Base-by-base conservation (phyloP, 1,140 invertebrate species). In the Lordiphosa collinella region DNA sequence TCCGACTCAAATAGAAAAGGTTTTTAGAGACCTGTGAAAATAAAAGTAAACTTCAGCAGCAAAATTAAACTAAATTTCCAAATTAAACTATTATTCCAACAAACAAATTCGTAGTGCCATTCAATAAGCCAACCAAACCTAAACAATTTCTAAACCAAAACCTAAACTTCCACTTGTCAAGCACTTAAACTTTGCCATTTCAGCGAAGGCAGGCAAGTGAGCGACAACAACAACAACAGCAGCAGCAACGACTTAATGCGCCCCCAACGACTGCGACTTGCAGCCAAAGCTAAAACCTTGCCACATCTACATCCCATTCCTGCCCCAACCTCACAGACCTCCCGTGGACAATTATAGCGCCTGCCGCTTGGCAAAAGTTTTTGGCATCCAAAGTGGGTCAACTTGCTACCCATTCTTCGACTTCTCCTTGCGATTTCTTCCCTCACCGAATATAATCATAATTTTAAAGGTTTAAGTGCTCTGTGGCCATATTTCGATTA, bases 311-410 rank as follows among this genome's bases (percentile, higher is more conserved):
- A n/a, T n/a, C 16, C 16, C 16, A 2, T 18, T 18, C 16, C 53
- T 58, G n/a, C 41, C 41, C n/a, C n/a, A n/a, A n/a, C 32, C 48
- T 34, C n/a, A 13, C 14, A 47, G 38, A 46, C 32, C 47, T 25
- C 22, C 16, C 9, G 9, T 34, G 4, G 14, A 52, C 51, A 16
- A 55, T 36, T 44, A 34, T 38, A 47, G 34, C 49, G 22, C 25
- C 43, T 38, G 36, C 31, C 36, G 22, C 11, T 44, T 13, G 41
- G 57, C 40, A 50, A 52, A 61, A 68, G 37, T 64, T 65, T 52
- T 59, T 64, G 48, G 56, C 60, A 38, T 25, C 16, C 49, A 53
- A 69, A 51, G 46, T 69, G 56, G 66, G 66, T 60, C 62, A 69
- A 49, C 34, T 43, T 44, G 29, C 41, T 35, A 35, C 8, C 13